Base-by-base conservation (phyloP, 2,113 vertebrate species). In the Puffinus mauretanicus region DNA sequence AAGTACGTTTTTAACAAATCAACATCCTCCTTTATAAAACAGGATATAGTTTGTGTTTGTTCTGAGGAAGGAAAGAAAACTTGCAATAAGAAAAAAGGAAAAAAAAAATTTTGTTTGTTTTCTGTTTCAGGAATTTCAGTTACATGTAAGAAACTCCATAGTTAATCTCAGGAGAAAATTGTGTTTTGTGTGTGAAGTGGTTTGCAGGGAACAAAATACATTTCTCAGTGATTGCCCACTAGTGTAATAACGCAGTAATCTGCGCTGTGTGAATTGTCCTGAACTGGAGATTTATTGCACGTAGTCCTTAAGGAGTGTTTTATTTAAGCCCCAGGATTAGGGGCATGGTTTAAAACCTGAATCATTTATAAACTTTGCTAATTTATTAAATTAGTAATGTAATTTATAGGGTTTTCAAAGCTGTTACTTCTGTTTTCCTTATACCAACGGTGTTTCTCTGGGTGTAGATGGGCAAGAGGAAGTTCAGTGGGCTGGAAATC, bases 401-500 rank as follows among this genome's bases (percentile, higher is more conserved):
- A 19, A 11, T 7, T 25, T 5, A 0, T 4, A 18, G 40, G 7
- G 36, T 16, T 91, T 86, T 73, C 54, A 15, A 32, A 47, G 42
- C 8, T 4, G 16, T 20, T 40, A 1, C 51, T 67, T 13, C 11
- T 34, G 30, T 27, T 91, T 58, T 11, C 0, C 34, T 42, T 12
- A 11, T 6, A 4, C 57, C 12, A 17, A 27, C 2, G 42, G 22
- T 7, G 19, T 57, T 81, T n/a, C 16, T 84, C 27, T 62, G 73
- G 27, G 7, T 61, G 13, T 24, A 99, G 99, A 99, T 99, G 99
- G 98, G 97, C 44, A 98, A 47, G 88, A 98, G 64, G 94, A 98
- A 84, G n/a, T 99, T 99, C 92, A 98, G 98, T 8, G 95, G 90
- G 36, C 94, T 99, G 93, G 99, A 99, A 98, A n/a, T 98, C 82